Conservation (phyloP, 2,888 invertebrate genomes). For the Lamellibrachia satsuma region DNA sequence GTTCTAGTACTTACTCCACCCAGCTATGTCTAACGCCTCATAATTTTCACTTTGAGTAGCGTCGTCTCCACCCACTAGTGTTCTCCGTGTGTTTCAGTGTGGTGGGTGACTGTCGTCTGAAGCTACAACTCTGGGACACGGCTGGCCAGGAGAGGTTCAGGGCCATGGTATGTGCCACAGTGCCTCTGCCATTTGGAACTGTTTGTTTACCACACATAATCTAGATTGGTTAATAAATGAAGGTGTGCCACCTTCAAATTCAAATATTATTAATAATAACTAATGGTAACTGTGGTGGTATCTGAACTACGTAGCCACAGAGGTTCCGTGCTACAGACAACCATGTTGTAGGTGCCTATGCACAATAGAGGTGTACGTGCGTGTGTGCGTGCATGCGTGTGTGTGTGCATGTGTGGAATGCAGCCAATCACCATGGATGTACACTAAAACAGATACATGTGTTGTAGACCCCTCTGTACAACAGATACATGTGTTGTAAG, state of each 20-base stretch:
- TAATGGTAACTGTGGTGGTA: no score
- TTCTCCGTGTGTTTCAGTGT: slow-evolving; percentile 45
- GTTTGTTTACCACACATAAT: not conserved
- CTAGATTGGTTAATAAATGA: not conserved
- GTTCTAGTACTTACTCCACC: not conserved
- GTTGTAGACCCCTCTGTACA: not conserved
- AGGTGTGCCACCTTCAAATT: not conserved
- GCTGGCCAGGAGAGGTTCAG: slow-evolving; percentile 88
- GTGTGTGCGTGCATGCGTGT: no score
- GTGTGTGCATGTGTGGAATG: not conserved
- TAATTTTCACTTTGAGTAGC: not conserved
- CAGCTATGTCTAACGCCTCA: not conserved
- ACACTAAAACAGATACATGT: not conserved
- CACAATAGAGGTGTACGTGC: no score
- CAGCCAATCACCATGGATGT: not conserved
- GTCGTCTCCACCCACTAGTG: not conserved
- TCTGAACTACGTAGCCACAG: no score
- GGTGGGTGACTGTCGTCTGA: slow-evolving; percentile 60
- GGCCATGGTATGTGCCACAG: slow-evolving; percentile 72
- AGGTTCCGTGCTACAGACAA: no score
- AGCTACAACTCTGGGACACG: slow-evolving; percentile 84
- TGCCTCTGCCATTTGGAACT: not conserved
- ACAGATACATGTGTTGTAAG: no score
- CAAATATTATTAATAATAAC: no score
- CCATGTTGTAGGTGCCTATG: no score